Percentiles rank a stretch among this genome's conserved stretches.
phyloP scores from a whole-genome alignment of 2,113 vertebrate genomes.

The Equus quagga region DNA sequence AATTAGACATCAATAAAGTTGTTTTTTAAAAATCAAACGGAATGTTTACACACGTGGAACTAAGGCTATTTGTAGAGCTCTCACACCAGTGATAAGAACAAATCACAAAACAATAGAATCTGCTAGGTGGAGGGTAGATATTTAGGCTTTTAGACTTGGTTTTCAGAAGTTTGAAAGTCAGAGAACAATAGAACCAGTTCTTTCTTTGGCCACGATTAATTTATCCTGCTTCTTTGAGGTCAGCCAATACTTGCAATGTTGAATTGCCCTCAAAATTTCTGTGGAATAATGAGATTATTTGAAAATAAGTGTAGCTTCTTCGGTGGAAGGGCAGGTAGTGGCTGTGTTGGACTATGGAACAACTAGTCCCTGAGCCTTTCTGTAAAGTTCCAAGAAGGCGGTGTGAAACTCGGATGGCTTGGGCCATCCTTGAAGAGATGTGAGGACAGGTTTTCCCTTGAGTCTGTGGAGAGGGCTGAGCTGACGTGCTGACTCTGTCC shows the following conservation, averaged over 20 bases:
- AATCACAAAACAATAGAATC: not conserved
- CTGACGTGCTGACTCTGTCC: not conserved
- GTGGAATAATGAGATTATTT: not conserved
- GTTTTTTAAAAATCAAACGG: not conserved
- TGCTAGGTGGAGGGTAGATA: not conserved
- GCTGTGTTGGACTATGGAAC: not conserved
- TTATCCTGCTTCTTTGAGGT: not conserved
- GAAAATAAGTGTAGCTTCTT: not conserved
- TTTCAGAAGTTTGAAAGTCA: not conserved
- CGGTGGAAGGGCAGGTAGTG: not conserved
- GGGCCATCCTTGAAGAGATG: not conserved
- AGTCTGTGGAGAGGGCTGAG: not conserved
- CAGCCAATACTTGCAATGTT: not conserved
- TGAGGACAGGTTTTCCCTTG: not conserved
- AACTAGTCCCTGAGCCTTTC: not conserved
- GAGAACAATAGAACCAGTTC: not conserved
- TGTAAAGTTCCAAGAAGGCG: not conserved
- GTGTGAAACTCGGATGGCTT: not conserved
- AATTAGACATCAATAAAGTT: not conserved
- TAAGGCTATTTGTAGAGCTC: not conserved
- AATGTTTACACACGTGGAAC: not conserved
- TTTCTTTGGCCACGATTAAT: not conserved
- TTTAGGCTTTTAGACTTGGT: not conserved
- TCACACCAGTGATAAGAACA: not conserved
- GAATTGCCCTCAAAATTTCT: not conserved